These are phyloP conservation scores for Nothobranchius furzeri DNA, from an alignment of 2,113 vertebrate species.

Conservation along the genomic window DNA sequence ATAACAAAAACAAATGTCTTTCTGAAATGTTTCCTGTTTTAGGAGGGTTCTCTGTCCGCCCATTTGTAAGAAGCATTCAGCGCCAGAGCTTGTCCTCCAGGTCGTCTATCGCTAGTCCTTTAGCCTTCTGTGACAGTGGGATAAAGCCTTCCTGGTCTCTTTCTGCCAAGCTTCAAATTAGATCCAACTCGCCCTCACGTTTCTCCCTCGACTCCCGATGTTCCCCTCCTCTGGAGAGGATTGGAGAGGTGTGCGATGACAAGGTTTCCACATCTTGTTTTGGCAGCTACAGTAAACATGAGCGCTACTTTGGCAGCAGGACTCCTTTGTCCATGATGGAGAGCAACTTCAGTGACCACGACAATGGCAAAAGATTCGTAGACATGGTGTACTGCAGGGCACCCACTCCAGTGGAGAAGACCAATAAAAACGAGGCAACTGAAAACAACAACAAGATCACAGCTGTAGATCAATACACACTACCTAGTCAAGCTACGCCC, in stretches of 20 bases:
- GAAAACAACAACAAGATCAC: slow-evolving; percentile 95
- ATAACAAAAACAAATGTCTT: not conserved
- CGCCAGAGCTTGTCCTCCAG: slow-evolving; percentile 92
- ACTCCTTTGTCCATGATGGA: slow-evolving; percentile 93
- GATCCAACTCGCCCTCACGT: slow-evolving; percentile 92
- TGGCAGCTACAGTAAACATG: slow-evolving; percentile 83
- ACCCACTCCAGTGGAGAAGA: slow-evolving; percentile 77
- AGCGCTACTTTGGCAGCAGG: slow-evolving; percentile 83
- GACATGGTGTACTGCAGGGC: slow-evolving; percentile 79
- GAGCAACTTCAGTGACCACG: slow-evolving; percentile 82
- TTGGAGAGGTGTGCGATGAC: slow-evolving; percentile 90
- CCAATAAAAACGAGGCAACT: slow-evolving; percentile 79
- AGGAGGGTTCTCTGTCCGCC: slow-evolving; percentile 96
- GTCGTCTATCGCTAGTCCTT: slow-evolving; percentile 92
- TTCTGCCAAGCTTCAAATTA: slow-evolving; percentile 91
- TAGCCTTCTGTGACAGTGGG: slow-evolving; percentile 88
- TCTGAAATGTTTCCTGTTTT: not conserved
- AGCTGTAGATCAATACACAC: slow-evolving; percentile 88
- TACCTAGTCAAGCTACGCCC: slow-evolving; percentile 79
- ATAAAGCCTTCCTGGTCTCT: slow-evolving; percentile 92
- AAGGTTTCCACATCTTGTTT: slow-evolving; percentile 94
- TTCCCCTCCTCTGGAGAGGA: slow-evolving; percentile 89
- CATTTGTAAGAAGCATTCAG: slow-evolving; percentile 95
- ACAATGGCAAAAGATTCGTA: slow-evolving; percentile 71
- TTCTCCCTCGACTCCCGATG: slow-evolving; percentile 95